These are phyloP conservation scores for Prosopocoilus inquinatus DNA, from an alignment of 2,888 invertebrate species.

Conservation along the genomic window DNA sequence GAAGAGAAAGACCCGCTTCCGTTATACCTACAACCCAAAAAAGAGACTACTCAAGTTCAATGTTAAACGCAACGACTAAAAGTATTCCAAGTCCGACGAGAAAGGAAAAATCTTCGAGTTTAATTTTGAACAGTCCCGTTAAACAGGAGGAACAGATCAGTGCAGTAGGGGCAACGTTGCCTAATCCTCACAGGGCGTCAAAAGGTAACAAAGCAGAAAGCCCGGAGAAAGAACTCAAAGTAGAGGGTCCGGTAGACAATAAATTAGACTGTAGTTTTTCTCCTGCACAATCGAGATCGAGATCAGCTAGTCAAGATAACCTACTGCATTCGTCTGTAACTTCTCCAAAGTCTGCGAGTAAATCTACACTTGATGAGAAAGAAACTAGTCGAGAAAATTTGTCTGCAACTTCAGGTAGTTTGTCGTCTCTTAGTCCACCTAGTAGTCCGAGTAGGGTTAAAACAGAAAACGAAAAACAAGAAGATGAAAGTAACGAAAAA, in stretches of 20 bases:
- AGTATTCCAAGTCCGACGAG: conserved; percentile 31
- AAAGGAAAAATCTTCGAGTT: conserved; percentile 38
- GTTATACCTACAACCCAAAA: conserved; percentile 40
- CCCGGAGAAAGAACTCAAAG: conserved; percentile 9
- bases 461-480: conserved; percentile 54
- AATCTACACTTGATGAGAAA: conserved; percentile 52
- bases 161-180: conserved; percentile 1
- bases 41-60: conserved; percentile 15
- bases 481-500: conserved; percentile 58
- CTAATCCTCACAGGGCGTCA: conserved; percentile 17
- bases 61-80: conserved; percentile 17
- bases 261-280: conserved; percentile 3
- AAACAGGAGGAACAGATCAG: neutral
- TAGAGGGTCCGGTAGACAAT: conserved; percentile 12
- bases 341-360: conserved; percentile 48
- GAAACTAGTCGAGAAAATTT: conserved; percentile 45
- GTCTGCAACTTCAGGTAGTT: conserved; percentile 48
- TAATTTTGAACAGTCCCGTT: neutral
- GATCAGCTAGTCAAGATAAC: conserved; percentile 32
- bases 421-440: conserved; percentile 49
- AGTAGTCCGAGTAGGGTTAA: conserved; percentile 51
- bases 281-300: conserved; percentile 19
- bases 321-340: conserved; percentile 34
- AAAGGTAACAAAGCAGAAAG: conserved; percentile 12
- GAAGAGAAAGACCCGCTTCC: conserved; percentile 47